Evolutionary conservation across 2,888 invertebrate genomes (phyloP).

Genomic region (Anthophora plumipes): DNA sequence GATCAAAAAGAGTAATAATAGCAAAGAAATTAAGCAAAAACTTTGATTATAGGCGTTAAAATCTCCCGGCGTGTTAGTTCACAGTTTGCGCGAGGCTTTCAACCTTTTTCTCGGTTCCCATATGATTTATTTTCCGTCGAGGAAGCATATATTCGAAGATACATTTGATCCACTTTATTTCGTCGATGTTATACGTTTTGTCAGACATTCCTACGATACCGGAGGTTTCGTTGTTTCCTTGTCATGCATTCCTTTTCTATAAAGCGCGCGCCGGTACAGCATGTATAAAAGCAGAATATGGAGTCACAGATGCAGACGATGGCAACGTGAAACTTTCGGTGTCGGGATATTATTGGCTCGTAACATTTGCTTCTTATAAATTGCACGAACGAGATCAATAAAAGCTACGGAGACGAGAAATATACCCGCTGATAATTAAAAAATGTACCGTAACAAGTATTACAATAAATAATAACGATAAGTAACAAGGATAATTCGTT

Average conservation of each 20-base stretch:
- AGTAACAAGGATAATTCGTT: no score
- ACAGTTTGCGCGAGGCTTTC: no score
- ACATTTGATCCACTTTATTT: background rate
- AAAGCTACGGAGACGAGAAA: no score
- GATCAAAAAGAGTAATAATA: no score
- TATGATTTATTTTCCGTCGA: no score
- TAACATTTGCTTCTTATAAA: background rate
- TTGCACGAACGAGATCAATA: background rate
- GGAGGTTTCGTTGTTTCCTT: slow-evolving; percentile 4
- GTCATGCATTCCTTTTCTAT: background rate
- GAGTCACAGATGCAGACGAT: background rate
- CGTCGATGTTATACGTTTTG: background rate
- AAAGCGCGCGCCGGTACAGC: background rate
- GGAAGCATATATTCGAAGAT: slow-evolving; percentile 1
- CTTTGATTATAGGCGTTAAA: no score
- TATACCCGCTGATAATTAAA: background rate
- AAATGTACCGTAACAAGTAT: no score
- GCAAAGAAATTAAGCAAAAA: no score
- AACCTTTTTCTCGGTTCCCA: no score
- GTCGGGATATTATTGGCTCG: slow-evolving; percentile 4
- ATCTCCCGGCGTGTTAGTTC: no score
- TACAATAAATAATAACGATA: no score
- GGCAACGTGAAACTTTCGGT: background rate
- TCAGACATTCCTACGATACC: background rate
- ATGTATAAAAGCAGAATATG: background rate